These are phyloP conservation scores for Carassius gibelio DNA, from an alignment of 2,113 vertebrate genomes.

Conservation along the genomic window DNA sequence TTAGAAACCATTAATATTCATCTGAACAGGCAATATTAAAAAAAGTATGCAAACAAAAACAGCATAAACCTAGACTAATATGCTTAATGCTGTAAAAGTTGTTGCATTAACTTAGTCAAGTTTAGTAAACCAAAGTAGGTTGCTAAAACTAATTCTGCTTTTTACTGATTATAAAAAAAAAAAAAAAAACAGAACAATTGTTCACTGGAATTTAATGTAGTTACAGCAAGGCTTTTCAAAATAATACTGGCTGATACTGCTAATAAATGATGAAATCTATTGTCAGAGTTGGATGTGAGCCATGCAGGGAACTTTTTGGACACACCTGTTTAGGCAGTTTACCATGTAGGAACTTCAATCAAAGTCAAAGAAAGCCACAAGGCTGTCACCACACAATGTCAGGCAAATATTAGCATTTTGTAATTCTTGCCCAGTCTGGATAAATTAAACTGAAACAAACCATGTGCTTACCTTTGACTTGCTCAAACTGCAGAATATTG, in stretches of 20 bases:
- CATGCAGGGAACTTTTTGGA: background rate
- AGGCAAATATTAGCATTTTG: constrained; percentile 1
- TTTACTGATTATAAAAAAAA: background rate
- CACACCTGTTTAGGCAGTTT: constrained; percentile 6
- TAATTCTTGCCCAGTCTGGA: background rate
- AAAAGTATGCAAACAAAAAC: too few species aligned
- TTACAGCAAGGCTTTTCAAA: background rate
- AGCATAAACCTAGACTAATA: background rate
- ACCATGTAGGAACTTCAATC: background rate
- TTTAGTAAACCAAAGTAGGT: background rate
- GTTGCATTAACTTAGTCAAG: too few species aligned
- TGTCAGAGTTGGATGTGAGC: background rate
- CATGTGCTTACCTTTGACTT: background rate
- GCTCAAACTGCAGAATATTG: background rate
- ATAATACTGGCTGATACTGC: background rate
- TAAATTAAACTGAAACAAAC: background rate
- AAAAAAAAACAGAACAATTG: background rate
- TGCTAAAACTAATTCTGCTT: background rate
- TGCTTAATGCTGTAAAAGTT: background rate
- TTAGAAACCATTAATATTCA: too few species aligned
- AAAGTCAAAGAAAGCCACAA: background rate
- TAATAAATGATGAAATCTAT: background rate
- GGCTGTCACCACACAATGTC: background rate
- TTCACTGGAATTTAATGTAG: background rate
- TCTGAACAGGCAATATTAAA: too few species aligned